Conservation (phyloP, 2,113 vertebrate genomes). For the Toxotes chatareus region DNA sequence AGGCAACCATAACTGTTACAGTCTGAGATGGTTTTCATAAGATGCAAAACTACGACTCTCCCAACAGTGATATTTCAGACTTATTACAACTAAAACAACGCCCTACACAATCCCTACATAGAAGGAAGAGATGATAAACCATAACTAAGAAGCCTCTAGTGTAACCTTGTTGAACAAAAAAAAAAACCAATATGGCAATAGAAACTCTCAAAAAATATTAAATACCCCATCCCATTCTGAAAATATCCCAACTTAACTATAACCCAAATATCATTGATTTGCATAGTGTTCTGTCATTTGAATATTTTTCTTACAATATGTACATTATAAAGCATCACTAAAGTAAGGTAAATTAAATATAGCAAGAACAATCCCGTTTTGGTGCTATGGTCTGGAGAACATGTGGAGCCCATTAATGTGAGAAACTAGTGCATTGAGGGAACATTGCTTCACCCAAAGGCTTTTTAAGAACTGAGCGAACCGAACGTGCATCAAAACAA, state of each 20-base stretch:
- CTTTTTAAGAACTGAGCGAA: slow-evolving; percentile 6
- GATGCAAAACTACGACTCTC: slow-evolving; percentile 26
- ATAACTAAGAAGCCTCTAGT: neutral
- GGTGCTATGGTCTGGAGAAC: slow-evolving; percentile 27
- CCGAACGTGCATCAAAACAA: slow-evolving; percentile 16
- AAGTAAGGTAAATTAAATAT: slow-evolving; percentile 69
- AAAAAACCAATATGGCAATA: slow-evolving; percentile 57
- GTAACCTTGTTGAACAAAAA: neutral
- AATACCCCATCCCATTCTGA: slow-evolving; percentile 75
- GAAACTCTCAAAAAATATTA: slow-evolving; percentile 66
- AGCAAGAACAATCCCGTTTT: slow-evolving; percentile 21
- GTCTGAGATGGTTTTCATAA: slow-evolving; percentile 28
- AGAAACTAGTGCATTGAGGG: slow-evolving; percentile 41
- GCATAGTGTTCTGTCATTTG: slow-evolving; percentile 70
- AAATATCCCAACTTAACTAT: slow-evolving; percentile 58
- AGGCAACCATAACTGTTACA: slow-evolving; percentile 12
- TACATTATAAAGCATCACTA: slow-evolving; percentile 58
- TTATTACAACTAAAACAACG: slow-evolving; percentile 26
- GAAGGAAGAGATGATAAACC: slow-evolving; percentile 35
- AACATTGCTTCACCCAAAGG: slow-evolving; percentile 22
- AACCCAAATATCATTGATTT: slow-evolving; percentile 66
- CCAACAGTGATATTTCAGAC: slow-evolving; percentile 34
- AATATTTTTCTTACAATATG: slow-evolving; percentile 47
- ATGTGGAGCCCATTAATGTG: slow-evolving; percentile 22
- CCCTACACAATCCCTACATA: slow-evolving; percentile 15